Percentiles rank a stretch among this genome's conserved stretches.
These are phyloP conservation scores for Julus scandinavius DNA, from an alignment of 2,888 invertebrate genomes.

Conservation along the genomic window DNA sequence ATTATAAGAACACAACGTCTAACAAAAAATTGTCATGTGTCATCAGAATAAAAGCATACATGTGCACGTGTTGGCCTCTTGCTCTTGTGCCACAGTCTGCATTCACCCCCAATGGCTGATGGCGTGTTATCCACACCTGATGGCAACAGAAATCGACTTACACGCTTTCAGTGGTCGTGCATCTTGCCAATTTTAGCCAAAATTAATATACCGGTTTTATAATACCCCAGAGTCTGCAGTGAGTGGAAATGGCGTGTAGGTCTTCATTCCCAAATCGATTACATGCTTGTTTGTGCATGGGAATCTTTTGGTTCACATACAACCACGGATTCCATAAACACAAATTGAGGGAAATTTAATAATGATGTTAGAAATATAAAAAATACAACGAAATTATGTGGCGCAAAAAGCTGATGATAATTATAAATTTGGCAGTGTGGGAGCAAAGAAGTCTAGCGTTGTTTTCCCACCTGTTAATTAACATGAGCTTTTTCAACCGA, in stretches of 20 bases:
- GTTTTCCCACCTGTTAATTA: slow-evolving; percentile 35
- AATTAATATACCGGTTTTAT: background rate
- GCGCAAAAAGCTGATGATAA: background rate
- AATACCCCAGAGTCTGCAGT: background rate
- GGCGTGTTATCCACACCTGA: too few relatives aligned
- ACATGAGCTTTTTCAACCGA: background rate
- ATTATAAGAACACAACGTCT: too few relatives aligned
- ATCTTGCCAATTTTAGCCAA: background rate
- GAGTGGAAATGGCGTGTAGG: slow-evolving; percentile 24
- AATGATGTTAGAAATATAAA: slow-evolving; percentile 40
- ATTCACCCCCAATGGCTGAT: too few relatives aligned
- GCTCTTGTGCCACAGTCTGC: too few relatives aligned
- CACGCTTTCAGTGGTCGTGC: background rate
- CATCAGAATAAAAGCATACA: too few relatives aligned
- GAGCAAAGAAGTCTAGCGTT: background rate
- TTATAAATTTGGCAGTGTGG: slow-evolving; percentile 42
- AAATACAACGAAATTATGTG: background rate
- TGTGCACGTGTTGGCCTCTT: too few relatives aligned
- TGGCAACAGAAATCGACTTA: background rate
- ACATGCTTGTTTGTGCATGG: slow-evolving; percentile 37
- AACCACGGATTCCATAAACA: slow-evolving; percentile 26
- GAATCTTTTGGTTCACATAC: slow-evolving; percentile 39
- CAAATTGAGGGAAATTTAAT: slow-evolving; percentile 39
- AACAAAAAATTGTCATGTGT: too few relatives aligned
- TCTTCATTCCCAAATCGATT: slow-evolving; percentile 35